Base-by-base conservation (phyloP, 2,113 vertebrate species). In the Sander lucioperca region DNA sequence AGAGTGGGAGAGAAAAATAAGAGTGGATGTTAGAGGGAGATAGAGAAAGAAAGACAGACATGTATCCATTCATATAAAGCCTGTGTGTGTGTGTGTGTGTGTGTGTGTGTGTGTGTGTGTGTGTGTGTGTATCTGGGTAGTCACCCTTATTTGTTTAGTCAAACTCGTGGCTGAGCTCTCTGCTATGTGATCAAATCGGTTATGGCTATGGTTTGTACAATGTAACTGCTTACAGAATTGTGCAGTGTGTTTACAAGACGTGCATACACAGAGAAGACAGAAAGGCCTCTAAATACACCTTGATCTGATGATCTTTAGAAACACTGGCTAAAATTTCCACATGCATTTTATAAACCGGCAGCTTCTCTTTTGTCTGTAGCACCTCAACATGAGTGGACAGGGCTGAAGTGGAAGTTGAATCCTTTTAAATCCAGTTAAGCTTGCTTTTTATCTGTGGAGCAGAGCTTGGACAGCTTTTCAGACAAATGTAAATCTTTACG, bases 121-220 rank as follows among this genome's bases (percentile, higher is more conserved):
- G 53, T 73, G 47, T 59, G 19, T 82, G 39, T 77, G 4, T 73
- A 54, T 78, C 27, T 78, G 71, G 39, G 12, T 5, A 79, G 72
- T 70, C 51, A 59, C 5, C 57, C 83, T 87, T 47, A 84, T 93
- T 89, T 88, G 88, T 85, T 90, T 91, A 84, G 69, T 85, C 83
- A 90, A 89, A 88, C 57, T 23, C 27, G 51, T 21, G 75, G 85
- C 39, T 70, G 9, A 59, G 70, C 68, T 82, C 18, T 71, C 72
- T 25, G 62, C 62, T 76, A 68, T 25, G 51, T 77, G 70, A 86
- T 85, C 72, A 61, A 1, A 84, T 77, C 59, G 13, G 36, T 50
- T 9, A 19, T 39, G 16, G 36, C 54, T 9, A 19, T 51, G 66
- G 75, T 92, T 90, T 90, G 80, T 84, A 84, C 77, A 61, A 84